Evolutionary conservation across 2,113 vertebrate genomes (phyloP).

Genomic region (Abramis brama): DNA sequence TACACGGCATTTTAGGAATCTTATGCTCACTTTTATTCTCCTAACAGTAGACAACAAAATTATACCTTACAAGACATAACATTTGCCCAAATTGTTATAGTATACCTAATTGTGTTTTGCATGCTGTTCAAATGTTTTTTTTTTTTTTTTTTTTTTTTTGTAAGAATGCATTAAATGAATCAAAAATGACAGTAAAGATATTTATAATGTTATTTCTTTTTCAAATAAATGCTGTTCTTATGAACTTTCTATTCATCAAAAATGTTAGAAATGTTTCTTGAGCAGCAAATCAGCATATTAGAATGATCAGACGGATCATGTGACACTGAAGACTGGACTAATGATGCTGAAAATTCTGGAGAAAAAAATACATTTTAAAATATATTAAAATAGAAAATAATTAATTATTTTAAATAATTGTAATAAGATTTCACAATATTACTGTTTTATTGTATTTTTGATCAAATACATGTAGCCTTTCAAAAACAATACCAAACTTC

Average conservation of each 20-base stretch:
- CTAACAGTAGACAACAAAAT: neutral
- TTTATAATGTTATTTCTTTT: neutral
- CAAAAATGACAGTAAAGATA: neutral
- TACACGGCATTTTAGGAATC: neutral
- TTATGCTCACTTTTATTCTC: neutral
- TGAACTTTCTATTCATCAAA: neutral
- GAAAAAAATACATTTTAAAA: neutral
- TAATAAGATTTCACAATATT: neutral
- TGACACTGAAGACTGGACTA: neutral
- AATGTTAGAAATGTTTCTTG: neutral
- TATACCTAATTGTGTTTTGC: too few species aligned
- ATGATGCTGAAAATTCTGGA: neutral
- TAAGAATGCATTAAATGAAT: neutral
- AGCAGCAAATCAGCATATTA: neutral
- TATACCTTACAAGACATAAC: neutral
- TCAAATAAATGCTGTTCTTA: neutral
- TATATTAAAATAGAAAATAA: neutral
- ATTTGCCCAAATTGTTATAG: neutral
- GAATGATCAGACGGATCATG: neutral
- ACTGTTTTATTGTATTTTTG: neutral
- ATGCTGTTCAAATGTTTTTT: neutral
- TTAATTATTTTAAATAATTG: neutral
- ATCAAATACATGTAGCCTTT: neutral
- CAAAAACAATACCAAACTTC: neutral
- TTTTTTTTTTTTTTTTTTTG: neutral